A percentile compares a stretch with the other conserved stretches of the same genome.
These are phyloP conservation scores for Tokudaia muenninki DNA, from an alignment of 2,797 vertebrate species.

Conservation along the genomic window DNA sequence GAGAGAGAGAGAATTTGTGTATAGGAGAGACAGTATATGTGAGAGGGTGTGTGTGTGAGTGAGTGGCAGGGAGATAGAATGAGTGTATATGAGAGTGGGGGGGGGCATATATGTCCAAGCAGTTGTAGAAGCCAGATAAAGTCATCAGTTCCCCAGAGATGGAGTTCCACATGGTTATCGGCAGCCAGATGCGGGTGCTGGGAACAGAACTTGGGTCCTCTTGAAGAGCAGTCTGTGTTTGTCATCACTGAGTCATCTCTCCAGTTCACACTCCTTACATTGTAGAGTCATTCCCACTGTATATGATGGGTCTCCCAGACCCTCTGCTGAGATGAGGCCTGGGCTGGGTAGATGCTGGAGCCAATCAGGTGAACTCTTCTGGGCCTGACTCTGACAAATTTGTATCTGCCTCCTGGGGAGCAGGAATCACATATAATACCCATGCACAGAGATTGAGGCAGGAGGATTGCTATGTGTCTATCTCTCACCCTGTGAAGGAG, in stretches of 20 bases:
- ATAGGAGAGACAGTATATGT: too few relatives aligned
- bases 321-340: too few relatives aligned
- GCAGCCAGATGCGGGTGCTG: not conserved
- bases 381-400: not conserved
- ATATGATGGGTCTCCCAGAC: not conserved
- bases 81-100: not conserved
- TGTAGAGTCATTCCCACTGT: not conserved
- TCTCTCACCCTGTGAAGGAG: not conserved
- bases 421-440: not conserved
- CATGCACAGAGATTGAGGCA: not conserved
- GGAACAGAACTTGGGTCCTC: not conserved
- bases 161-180: not conserved
- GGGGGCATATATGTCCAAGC: not conserved
- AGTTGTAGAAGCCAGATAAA: not conserved
- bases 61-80: not conserved
- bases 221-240: not conserved
- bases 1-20: not conserved
- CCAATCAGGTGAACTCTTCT: not conserved
- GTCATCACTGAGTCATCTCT: not conserved
- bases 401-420: not conserved
- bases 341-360: not conserved
- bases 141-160: not conserved
- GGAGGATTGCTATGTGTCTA: not conserved
- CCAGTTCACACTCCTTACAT: not conserved
- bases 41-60: too few relatives aligned